Conservation (phyloP, 2,797 vertebrate species). For the Decapterus maruadsi region DNA sequence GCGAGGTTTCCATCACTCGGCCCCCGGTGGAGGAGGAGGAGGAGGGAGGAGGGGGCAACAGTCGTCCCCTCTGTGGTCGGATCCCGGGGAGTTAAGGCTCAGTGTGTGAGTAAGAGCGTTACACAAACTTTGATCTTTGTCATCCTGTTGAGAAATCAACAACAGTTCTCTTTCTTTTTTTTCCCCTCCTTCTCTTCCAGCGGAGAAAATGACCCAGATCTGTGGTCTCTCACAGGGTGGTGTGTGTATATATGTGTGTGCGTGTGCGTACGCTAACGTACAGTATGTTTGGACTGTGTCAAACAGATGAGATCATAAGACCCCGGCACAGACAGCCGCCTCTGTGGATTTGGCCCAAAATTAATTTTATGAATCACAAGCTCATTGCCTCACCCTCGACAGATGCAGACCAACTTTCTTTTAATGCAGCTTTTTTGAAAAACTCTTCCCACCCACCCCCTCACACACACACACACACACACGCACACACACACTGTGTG, state of each 20-base stretch:
- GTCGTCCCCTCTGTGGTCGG: constrained; percentile 58
- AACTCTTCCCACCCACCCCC: constrained; percentile 16
- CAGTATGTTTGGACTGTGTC: constrained; percentile 61
- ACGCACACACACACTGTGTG: not conserved
- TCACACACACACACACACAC: too few species aligned
- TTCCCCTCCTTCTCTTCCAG: constrained; percentile 36
- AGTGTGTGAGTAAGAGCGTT: constrained; percentile 39
- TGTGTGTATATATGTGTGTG: constrained; percentile 31
- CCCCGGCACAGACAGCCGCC: constrained; percentile 66
- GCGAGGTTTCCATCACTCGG: constrained; percentile 54
- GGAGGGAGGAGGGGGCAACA: constrained; percentile 1
- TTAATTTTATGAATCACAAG: constrained; percentile 73
- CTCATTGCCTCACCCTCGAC: constrained; percentile 63
- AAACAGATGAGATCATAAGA: constrained; percentile 76
- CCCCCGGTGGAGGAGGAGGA: not conserved
- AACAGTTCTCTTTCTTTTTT: constrained; percentile 19
- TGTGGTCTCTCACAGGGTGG: constrained; percentile 39
- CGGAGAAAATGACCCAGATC: constrained; percentile 67
- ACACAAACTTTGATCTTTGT: constrained; percentile 71
- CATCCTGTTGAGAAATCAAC: constrained; percentile 69
- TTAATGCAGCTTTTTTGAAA: not conserved
- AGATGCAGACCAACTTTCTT: constrained; percentile 44
- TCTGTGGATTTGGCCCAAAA: constrained; percentile 60
- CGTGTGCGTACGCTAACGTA: constrained; percentile 22
- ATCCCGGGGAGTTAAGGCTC: constrained; percentile 17